Percentiles rank a stretch among this genome's conserved stretches.
phyloP scores from a whole-genome alignment of 1,140 invertebrate genomes.

The Varroa destructor region DNA sequence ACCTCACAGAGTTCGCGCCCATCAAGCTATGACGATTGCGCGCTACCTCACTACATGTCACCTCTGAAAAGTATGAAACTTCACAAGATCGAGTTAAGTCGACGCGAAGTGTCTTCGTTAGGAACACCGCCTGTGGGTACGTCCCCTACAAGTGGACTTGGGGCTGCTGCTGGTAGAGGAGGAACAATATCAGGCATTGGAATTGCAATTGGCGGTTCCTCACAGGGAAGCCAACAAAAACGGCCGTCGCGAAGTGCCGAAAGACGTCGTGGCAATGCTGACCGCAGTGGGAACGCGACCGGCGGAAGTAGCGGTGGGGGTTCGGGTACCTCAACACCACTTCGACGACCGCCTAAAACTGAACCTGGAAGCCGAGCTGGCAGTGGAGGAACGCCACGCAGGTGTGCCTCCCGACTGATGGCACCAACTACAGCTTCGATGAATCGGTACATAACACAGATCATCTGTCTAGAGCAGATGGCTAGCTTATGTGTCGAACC shows the following conservation, averaged over 20 bases:
- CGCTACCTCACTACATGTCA: conserved; percentile 23
- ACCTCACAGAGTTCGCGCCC: neutral
- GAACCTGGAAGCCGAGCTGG: neutral
- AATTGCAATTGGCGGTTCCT: neutral
- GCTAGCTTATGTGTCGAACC: no score
- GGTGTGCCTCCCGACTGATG: conserved; percentile 16
- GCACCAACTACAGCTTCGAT: conserved; percentile 21
- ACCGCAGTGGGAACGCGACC: conserved; percentile 8
- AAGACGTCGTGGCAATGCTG: conserved; percentile 1
- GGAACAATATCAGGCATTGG: no score
- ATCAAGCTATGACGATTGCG: conserved; percentile 25
- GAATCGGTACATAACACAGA: conserved; percentile 1
- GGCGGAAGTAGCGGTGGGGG: neutral
- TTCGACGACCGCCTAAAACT: conserved; percentile 5
- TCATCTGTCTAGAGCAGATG: neutral
- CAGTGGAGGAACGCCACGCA: conserved; percentile 4
- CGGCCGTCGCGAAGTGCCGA: conserved; percentile 24
- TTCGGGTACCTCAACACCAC: conserved; percentile 15
- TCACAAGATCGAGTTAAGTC: conserved; percentile 14
- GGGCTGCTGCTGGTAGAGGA: no score
- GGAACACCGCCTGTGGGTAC: no score
- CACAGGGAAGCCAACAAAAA: neutral
- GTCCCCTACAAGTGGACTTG: no score
- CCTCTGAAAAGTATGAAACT: conserved; percentile 27
- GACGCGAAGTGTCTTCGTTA: conserved; percentile 6